Evolutionary conservation across 1,140 invertebrate genomes (phyloP), one percentile per base, ranked within the genome.

Genomic region (Lasaia peninsularis): DNA sequence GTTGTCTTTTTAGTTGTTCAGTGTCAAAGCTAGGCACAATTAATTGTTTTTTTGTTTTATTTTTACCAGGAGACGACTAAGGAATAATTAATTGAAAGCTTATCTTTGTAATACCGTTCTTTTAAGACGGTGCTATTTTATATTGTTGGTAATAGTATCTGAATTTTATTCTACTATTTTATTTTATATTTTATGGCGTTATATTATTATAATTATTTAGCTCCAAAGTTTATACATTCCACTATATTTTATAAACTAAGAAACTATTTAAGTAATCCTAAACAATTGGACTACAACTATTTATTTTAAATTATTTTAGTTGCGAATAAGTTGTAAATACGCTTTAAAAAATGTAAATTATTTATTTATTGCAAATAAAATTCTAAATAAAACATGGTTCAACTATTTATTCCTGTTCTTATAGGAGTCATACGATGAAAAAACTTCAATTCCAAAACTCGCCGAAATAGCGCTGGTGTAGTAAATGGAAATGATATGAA

Each of bases 271-370:
- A 53, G 58, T 35, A 56, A 52, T 35, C 34, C 56, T 37, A 59
- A 56, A 57, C 21, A 58, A 62, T 57, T 16, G 32, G 54, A 51
- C 18, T 28, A 52, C 40, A 37, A 63, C 48, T 69, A 78, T 83
- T 80, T 83, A 83, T 80, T 79, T 11, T 80, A 76, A 80, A 75
- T 78, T 80, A 78, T 78, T 78, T 11, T 72, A 71, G 63, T 56
- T 62, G 77, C 73, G 48, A 58, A 51, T 84, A 85, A 85, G 81
- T 62, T 85, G 81, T 86, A 86, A 77, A 87, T 87, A 85, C 58
- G 79, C 79, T 85, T 74, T 62, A 34, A 62, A 71, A 11, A 73
- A 78, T 85, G 74, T 87, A 83, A 87, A 81, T 87, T 87, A 87
- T 86, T 84, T 86, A 86, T 85, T 87, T 85, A 85, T 78, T 68